phyloP scores from a whole-genome alignment of 2,888 invertebrate genomes.

The Ophion costatus region DNA sequence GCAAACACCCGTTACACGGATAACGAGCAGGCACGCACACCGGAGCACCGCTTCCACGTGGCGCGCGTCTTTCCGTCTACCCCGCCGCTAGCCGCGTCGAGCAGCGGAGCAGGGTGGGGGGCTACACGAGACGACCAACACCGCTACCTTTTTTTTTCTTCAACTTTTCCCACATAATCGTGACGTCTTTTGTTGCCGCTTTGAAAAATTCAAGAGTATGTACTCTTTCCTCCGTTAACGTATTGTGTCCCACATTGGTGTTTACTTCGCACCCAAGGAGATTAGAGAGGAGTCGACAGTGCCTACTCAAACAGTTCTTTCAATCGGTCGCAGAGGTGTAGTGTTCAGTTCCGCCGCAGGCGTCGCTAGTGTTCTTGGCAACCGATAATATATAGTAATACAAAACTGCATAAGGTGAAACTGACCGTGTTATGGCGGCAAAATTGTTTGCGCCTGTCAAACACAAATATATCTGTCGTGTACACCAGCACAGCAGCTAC shows the following conservation, averaged over 20 bases:
- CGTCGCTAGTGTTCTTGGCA: no score
- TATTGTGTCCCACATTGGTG: not conserved
- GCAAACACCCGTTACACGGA: not conserved
- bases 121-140: not conserved
- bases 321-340: no score
- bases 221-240: not conserved
- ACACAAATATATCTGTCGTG: no score
- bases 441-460: no score
- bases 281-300: no score
- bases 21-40: not conserved
- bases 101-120: not conserved
- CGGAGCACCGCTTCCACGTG: not conserved
- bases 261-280: not conserved
- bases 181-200: not conserved
- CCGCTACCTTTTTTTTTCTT: not conserved
- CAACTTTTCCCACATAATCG: not conserved
- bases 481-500: no score
- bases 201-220: not conserved
- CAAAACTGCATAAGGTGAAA: no score
- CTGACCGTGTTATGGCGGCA: no score
- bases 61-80: not conserved
- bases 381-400: no score
- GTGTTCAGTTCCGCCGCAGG: no score
- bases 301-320: no score
- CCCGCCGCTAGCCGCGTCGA: not conserved